A percentile compares a stretch with the other conserved stretches of the same genome.
Conservation (phyloP, 2,113 vertebrate genomes). For the Hymenochirus boettgeri region DNA sequence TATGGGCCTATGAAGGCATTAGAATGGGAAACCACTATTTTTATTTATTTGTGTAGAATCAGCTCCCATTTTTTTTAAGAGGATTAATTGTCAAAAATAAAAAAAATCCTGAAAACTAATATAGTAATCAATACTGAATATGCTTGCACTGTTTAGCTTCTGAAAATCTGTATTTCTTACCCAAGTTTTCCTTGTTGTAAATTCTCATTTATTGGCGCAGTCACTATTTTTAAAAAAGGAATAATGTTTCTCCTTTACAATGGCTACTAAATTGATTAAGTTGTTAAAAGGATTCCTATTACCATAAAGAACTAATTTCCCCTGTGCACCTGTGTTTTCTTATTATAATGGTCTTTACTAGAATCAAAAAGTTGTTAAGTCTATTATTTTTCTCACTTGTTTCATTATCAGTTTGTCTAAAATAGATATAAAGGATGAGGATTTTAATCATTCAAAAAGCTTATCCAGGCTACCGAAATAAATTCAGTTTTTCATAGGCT, state of each 20-base stretch:
- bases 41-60: no score
- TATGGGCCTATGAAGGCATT: no score
- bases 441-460: not conserved
- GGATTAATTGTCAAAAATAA: no score
- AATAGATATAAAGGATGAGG: conserved; percentile 21
- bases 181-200: conserved; percentile 8
- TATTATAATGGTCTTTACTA: conserved; percentile 40
- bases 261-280: conserved; percentile 36
- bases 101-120: no score
- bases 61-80: no score
- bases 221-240: conserved; percentile 2
- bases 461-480: no score
- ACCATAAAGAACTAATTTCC: conserved; percentile 36
- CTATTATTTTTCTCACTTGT: conserved; percentile 33
- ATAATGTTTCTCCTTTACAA: conserved; percentile 24
- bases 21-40: no score
- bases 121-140: no score
- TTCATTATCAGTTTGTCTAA: conserved; percentile 34
- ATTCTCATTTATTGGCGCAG: no score
- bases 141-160: conserved; percentile 9
- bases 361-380: conserved; percentile 23
- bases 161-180: conserved; percentile 21
- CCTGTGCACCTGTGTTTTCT: conserved; percentile 27
- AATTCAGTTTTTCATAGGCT: no score
- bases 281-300: conserved; percentile 37